Evolutionary conservation across 2,113 vertebrate genomes (phyloP).

Genomic region (Ptychochromis oligacanthus): DNA sequence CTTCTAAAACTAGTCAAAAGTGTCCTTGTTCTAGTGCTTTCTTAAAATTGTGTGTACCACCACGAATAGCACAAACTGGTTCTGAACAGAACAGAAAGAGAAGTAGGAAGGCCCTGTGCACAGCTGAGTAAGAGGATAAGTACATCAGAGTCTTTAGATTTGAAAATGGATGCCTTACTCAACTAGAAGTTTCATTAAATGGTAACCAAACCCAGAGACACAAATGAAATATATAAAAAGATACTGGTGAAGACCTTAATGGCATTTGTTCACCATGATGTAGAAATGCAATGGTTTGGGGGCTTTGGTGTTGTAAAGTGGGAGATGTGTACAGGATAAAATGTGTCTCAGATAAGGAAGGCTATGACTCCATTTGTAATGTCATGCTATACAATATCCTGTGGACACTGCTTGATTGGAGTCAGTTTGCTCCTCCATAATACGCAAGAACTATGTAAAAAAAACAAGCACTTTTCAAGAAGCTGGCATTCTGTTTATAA

Average conservation of each 20-base stretch:
- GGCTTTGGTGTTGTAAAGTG: not conserved
- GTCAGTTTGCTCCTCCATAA: not conserved
- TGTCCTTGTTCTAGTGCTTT: not conserved
- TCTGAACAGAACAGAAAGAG: not conserved
- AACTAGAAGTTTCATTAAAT: no score
- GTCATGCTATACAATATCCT: accelerated
- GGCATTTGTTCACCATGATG: not conserved
- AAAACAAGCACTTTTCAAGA: not conserved
- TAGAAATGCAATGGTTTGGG: no score
- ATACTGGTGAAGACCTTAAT: not conserved
- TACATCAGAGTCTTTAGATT: not conserved
- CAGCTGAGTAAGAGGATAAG: not conserved
- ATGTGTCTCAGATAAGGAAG: not conserved
- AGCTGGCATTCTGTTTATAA: not conserved
- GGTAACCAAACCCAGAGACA: not conserved
- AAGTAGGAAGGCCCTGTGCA: not conserved
- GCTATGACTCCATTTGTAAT: not conserved
- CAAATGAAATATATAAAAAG: not conserved
- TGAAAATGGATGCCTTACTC: not conserved
- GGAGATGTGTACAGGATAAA: not conserved
- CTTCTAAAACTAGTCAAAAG: accelerated
- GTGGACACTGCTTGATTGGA: accelerated
- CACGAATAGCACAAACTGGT: not conserved
- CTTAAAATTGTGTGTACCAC: not conserved
- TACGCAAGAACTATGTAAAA: not conserved